phyloP scores from a whole-genome alignment of 1,140 invertebrate species.

The Prorops nasuta region DNA sequence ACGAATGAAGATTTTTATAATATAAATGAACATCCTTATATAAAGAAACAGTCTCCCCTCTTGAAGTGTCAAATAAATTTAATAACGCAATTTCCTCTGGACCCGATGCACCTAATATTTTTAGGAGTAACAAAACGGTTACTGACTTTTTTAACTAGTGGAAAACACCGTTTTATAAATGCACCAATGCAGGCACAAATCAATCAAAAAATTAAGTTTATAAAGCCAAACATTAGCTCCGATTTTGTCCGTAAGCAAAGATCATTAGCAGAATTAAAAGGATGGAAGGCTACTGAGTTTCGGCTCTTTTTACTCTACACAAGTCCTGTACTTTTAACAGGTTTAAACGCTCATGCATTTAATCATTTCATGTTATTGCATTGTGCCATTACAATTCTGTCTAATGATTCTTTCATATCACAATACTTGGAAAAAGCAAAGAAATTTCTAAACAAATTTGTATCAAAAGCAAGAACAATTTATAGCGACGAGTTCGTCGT shows the following conservation, averaged over 20 bases:
- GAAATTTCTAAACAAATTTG: neutral
- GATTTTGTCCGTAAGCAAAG: neutral
- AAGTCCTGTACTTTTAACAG: neutral
- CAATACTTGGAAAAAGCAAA: neutral
- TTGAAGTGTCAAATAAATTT: neutral
- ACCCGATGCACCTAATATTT: neutral
- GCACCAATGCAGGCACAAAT: neutral
- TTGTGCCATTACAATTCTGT: neutral
- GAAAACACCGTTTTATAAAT: neutral
- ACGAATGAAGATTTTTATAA: neutral
- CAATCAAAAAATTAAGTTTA: neutral
- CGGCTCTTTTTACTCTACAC: neutral
- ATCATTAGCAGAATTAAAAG: neutral
- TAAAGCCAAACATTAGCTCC: neutral
- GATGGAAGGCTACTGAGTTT: neutral
- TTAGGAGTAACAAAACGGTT: neutral
- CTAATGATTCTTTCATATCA: neutral
- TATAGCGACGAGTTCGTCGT: conserved; percentile 9
- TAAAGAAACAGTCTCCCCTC: neutral
- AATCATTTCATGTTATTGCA: neutral
- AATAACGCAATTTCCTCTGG: neutral
- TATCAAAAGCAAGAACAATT: neutral
- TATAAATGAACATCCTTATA: neutral
- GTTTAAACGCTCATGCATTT: neutral
- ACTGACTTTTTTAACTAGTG: neutral